phyloP scores from a whole-genome alignment of 2,888 invertebrate species.

The Antheraea assamensis region DNA sequence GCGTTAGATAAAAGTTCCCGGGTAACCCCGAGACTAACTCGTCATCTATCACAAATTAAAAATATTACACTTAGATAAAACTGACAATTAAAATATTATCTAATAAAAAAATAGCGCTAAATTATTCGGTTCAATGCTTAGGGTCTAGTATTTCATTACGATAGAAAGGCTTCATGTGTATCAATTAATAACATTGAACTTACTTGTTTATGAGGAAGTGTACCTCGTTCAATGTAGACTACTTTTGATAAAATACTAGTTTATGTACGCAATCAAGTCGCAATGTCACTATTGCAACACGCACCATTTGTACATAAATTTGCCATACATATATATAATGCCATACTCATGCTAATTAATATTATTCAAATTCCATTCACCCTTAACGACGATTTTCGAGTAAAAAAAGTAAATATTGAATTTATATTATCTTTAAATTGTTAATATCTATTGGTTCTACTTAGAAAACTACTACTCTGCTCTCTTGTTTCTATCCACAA shows the following conservation, averaged over 20 bases:
- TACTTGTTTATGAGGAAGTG: constrained; percentile 43
- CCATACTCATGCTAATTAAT: neutral
- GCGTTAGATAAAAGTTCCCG: too few relatives aligned
- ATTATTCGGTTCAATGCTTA: neutral
- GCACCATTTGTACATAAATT: constrained; percentile 22
- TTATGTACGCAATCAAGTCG: constrained; percentile 15
- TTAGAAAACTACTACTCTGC: too few relatives aligned
- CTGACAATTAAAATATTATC: neutral
- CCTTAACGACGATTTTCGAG: neutral
- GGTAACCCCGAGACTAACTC: too few relatives aligned
- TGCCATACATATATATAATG: neutral
- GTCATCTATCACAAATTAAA: too few relatives aligned
- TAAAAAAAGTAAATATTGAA: neutral
- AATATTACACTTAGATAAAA: too few relatives aligned
- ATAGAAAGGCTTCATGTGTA: neutral
- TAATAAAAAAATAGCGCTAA: neutral
- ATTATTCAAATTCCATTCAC: neutral
- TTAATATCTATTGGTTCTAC: neutral
- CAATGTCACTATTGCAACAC: constrained; percentile 16
- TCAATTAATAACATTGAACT: constrained; percentile 30
- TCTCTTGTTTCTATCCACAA: too few relatives aligned
- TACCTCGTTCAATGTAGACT: constrained; percentile 51
- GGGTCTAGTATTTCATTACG: neutral
- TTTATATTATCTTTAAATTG: neutral
- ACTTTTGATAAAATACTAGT: constrained; percentile 36